Percentiles rank a stretch among this genome's conserved stretches.
These are phyloP conservation scores for Metellina segmentata DNA, from an alignment of 2,888 invertebrate species.

Conservation along the genomic window DNA sequence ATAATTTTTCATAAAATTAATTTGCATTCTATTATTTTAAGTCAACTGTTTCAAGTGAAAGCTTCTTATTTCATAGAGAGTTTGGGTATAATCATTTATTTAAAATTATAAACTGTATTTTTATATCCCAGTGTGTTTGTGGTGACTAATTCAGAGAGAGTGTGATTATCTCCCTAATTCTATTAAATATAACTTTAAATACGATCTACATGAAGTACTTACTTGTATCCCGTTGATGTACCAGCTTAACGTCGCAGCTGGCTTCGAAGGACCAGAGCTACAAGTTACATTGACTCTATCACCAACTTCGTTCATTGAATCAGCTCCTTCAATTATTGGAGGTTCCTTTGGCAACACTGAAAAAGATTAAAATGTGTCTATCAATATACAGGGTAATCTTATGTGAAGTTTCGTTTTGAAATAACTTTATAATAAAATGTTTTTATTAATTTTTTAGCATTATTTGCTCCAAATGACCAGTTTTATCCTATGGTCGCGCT, in stretches of 20 bases:
- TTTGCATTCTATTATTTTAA: no score
- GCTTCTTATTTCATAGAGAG: no score
- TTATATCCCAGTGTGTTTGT: neutral
- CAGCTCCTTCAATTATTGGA: slow-evolving; percentile 76
- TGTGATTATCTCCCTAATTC: neutral
- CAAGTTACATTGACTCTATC: slow-evolving; percentile 75
- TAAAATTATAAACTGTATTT: no score
- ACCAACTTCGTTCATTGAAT: slow-evolving; percentile 72
- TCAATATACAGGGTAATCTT: no score
- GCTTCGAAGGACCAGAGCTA: slow-evolving; percentile 75
- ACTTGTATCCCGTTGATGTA: slow-evolving; percentile 72
- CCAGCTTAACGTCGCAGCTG: slow-evolving; percentile 71
- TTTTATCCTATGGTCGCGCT: no score
- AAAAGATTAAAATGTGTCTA: neutral
- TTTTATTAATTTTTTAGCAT: no score
- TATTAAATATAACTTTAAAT: neutral
- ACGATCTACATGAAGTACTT: neutral
- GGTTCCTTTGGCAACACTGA: slow-evolving; percentile 71
- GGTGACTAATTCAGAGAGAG: neutral
- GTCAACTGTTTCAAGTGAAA: no score
- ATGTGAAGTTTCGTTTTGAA: no score
- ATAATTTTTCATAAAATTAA: no score
- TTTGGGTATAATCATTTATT: no score
- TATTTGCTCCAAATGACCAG: no score
- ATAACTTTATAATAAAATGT: no score